Percentiles rank a stretch among this genome's conserved stretches.
phyloP scores from a whole-genome alignment of 2,797 vertebrate species.

The Fistularia commersonii region DNA sequence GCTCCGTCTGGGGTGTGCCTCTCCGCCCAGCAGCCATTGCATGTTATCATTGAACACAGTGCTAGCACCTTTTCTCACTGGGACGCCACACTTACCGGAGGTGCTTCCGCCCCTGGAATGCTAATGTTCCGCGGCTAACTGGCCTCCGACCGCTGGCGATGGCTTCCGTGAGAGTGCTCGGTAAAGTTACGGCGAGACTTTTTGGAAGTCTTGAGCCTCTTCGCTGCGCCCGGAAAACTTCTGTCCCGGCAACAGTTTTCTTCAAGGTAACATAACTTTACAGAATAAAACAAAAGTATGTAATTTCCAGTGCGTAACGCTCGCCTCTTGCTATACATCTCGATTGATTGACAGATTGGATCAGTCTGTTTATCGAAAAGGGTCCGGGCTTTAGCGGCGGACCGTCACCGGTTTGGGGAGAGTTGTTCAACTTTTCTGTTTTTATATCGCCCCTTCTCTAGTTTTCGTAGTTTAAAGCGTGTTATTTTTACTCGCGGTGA shows the following conservation, averaged over 20 bases:
- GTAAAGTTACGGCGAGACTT: constrained; percentile 66
- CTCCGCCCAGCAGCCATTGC: constrained; percentile 5
- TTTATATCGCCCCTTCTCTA: too few relatives aligned
- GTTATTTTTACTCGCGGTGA: too few relatives aligned
- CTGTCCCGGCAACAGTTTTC: constrained; percentile 22
- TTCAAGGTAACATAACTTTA: constrained; percentile 40
- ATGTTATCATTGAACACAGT: not conserved
- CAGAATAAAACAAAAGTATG: too few relatives aligned
- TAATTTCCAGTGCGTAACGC: too few relatives aligned
- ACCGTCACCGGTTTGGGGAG: too few relatives aligned
- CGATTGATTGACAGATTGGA: too few relatives aligned
- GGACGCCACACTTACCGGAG: not conserved
- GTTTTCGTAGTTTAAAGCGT: too few relatives aligned
- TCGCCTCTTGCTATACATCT: too few relatives aligned
- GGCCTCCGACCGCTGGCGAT: constrained; percentile 28
- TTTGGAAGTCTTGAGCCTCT: constrained; percentile 43
- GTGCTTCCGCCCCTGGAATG: constrained; percentile 30
- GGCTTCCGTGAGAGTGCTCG: constrained; percentile 52
- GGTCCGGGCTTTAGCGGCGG: too few relatives aligned
- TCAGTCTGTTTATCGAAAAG: too few relatives aligned
- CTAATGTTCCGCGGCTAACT: constrained; percentile 1
- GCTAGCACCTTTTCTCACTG: not conserved
- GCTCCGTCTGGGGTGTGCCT: constrained; percentile 26
- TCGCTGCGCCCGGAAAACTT: constrained; percentile 1
- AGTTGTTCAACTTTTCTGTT: too few relatives aligned